Evolutionary conservation across 2,797 vertebrate genomes (phyloP).

Genomic region (Prunella strophiata): DNA sequence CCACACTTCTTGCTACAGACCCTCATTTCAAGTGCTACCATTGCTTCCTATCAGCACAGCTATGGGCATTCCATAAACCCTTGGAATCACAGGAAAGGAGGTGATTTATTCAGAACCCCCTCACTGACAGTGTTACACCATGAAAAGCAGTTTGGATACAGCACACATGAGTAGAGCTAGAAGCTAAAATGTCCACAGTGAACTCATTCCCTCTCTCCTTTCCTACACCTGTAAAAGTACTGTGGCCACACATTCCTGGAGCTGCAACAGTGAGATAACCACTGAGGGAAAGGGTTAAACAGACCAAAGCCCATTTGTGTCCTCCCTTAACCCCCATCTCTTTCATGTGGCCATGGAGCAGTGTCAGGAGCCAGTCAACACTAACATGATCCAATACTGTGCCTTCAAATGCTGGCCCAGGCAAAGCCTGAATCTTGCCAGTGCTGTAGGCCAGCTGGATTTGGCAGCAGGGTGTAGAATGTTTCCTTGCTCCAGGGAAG

Average conservation of each 20-base stretch:
- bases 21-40: background rate
- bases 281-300: background rate
- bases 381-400: background rate
- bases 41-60: background rate
- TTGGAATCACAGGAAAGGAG: background rate
- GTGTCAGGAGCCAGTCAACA: background rate
- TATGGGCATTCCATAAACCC: background rate
- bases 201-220: background rate
- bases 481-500: constrained; percentile 26
- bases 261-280: background rate
- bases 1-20: fast-evolving
- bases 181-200: background rate
- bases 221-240: background rate
- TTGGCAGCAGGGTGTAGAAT: background rate
- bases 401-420: background rate
- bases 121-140: background rate
- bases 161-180: background rate
- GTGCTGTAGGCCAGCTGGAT: background rate
- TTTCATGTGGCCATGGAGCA: background rate
- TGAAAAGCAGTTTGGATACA: background rate
- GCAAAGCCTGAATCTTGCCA: background rate
- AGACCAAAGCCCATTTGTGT: background rate
- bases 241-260: background rate
- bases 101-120: background rate
- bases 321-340: background rate